phyloP scores from a whole-genome alignment of 2,113 vertebrate species.

The Microtus richardsoni region DNA sequence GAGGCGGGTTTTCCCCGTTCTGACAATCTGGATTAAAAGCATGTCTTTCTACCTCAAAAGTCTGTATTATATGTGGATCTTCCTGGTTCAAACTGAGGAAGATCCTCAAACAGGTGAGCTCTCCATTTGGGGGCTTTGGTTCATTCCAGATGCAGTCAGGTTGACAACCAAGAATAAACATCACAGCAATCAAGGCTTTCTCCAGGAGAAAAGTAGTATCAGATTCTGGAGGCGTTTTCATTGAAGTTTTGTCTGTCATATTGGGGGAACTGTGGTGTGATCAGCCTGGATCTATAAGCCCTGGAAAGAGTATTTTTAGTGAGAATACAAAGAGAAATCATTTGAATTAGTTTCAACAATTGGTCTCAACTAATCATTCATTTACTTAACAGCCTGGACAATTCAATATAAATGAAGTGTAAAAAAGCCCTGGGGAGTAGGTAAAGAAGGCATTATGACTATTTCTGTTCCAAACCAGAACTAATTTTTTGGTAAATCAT shows the following conservation, averaged over 20 bases:
- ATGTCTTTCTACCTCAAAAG: not conserved
- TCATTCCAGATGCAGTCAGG: not conserved
- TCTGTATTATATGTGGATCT: not conserved
- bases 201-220: not conserved
- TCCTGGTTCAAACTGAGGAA: not conserved
- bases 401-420: not conserved
- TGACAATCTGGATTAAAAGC: too few relatives aligned
- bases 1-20: not conserved
- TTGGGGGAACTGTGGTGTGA: not conserved
- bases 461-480: too few relatives aligned
- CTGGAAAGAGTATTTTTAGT: not conserved
- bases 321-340: not conserved
- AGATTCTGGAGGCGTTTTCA: not conserved
- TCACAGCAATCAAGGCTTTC: not conserved
- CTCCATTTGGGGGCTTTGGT: not conserved
- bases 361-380: not conserved
- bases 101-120: not conserved
- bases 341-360: not conserved
- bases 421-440: not conserved
- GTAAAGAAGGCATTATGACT: not conserved
- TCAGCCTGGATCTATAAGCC: not conserved
- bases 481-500: not conserved
- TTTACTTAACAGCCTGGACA: not conserved
- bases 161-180: not conserved
- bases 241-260: not conserved